Conservation (phyloP, 2,888 invertebrate genomes). For the Archaeoteleia sp. region DNA sequence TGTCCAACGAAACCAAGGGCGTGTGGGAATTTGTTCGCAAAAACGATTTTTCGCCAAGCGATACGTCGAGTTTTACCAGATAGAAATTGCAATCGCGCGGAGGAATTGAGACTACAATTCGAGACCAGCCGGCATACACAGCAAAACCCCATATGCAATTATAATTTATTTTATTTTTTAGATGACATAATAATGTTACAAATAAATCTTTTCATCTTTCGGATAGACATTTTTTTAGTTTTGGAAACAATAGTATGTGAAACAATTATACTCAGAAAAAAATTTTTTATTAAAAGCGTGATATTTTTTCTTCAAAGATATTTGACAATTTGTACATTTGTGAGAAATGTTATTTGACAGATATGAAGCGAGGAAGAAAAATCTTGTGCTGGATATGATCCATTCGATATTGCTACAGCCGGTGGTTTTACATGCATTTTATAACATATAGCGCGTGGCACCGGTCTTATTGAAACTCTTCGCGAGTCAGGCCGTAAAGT, state of each 20-base stretch:
- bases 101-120: no score
- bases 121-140: no score
- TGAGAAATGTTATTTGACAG: conserved; percentile 14
- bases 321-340: conserved; percentile 2
- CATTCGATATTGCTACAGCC: conserved; percentile 29
- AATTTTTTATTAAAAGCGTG: no score
- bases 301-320: no score
- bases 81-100: no score
- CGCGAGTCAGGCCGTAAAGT: conserved; percentile 25
- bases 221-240: no score
- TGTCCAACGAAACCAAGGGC: conserved; percentile 18
- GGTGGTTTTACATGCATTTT: conserved; percentile 36
- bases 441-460: conserved; percentile 24
- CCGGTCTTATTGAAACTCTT: conserved; percentile 32
- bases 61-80: not conserved
- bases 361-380: conserved; percentile 19
- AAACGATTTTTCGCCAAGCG: conserved; percentile 28
- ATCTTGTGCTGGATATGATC: conserved; percentile 16
- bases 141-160: no score
- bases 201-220: no score
- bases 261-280: no score
- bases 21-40: conserved; percentile 22
- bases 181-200: no score
- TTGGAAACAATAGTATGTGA: no score
- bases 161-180: no score